phyloP scores from a whole-genome alignment of 1,140 invertebrate genomes.

The Liolophura sinensis region DNA sequence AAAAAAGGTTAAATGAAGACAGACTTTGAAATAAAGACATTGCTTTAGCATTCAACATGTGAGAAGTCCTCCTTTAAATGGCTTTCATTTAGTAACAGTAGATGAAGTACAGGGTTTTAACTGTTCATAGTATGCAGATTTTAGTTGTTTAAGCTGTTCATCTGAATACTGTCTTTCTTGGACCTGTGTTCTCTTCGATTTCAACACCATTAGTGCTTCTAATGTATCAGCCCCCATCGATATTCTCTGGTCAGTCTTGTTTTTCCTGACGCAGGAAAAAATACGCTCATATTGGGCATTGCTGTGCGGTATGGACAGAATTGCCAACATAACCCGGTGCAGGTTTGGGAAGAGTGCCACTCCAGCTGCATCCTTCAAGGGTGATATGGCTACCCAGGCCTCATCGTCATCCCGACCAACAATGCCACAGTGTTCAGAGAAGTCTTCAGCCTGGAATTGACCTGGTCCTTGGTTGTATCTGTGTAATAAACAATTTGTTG shows the following conservation, averaged over 20 bases:
- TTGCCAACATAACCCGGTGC: conserved; percentile 18
- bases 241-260: conserved; percentile 18
- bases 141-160: too few species aligned
- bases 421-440: too few species aligned
- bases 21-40: too few species aligned
- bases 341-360: conserved; percentile 9
- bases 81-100: too few species aligned
- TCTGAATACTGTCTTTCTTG: too few species aligned
- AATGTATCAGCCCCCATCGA: conserved; percentile 8
- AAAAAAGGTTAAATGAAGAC: too few species aligned
- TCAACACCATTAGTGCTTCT: conserved; percentile 15
- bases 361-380: conserved; percentile 13
- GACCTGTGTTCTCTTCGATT: conserved; percentile 8
- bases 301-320: conserved; percentile 23
- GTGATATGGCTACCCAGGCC: conserved; percentile 10
- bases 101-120: too few species aligned
- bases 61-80: too few species aligned
- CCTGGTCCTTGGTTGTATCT: conserved; percentile 3
- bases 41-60: too few species aligned
- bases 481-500: too few species aligned
- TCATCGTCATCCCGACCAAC: neutral
- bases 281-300: conserved; percentile 23
- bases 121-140: too few species aligned
- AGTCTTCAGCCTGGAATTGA: neutral
- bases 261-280: conserved; percentile 20